A percentile compares a stretch with the other conserved stretches of the same genome.
Evolutionary conservation across 2,888 invertebrate species (phyloP).

Genomic region (Salticus scenicus): DNA sequence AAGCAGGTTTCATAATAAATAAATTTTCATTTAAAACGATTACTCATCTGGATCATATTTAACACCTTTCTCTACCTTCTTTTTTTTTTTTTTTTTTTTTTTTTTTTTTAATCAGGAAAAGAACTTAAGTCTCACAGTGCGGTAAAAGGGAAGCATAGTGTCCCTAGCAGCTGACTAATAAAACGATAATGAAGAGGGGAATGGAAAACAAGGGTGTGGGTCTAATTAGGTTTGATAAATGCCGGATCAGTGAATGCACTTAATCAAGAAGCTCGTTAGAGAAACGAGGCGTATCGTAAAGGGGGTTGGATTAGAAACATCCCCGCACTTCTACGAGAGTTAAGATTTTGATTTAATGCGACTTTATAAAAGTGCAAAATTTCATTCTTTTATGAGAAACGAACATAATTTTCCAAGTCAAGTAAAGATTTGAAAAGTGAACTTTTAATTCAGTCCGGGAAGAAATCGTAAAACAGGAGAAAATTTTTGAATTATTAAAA

Average conservation of each 20-base stretch:
- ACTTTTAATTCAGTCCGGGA: not conserved
- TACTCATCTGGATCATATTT: not conserved
- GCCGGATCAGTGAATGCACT: slow-evolving; percentile 60
- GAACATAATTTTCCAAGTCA: too few relatives aligned
- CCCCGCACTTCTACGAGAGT: not conserved
- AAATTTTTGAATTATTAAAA: too few relatives aligned
- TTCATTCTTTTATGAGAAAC: slow-evolving; percentile 49
- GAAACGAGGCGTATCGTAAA: slow-evolving; percentile 31
- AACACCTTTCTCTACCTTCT: not conserved
- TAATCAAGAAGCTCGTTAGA: slow-evolving; percentile 67
- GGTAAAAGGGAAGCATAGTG: slow-evolving; percentile 33
- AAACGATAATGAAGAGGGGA: slow-evolving; percentile 63
- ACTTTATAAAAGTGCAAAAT: slow-evolving; percentile 38
- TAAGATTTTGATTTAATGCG: not conserved
- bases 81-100: too few relatives aligned
- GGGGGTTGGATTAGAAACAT: not conserved
- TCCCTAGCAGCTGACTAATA: slow-evolving; percentile 60
- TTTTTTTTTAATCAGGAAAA: too few relatives aligned
- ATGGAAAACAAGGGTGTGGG: slow-evolving; percentile 60
- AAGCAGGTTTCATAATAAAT: not conserved
- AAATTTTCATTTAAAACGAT: not conserved
- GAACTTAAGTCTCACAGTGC: not conserved
- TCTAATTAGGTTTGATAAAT: slow-evolving; percentile 68
- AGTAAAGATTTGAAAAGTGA: slow-evolving; percentile 23
- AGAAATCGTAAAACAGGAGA: not conserved